phyloP scores from a whole-genome alignment of 2,113 vertebrate species.

The Conger conger region DNA sequence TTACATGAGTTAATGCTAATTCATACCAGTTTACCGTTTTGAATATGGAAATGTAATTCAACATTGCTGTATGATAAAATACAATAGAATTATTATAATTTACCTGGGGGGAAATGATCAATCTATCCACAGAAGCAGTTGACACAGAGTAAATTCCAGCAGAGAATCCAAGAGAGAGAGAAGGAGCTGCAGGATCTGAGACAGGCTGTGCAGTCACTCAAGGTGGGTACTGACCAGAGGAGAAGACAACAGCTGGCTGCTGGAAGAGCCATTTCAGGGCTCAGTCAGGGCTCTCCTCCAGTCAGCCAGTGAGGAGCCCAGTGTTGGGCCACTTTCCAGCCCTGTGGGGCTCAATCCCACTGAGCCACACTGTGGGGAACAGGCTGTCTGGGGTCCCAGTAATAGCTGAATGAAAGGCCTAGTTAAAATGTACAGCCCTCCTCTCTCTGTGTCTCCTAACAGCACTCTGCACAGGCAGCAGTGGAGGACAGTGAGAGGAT shows the following conservation, averaged over 20 bases:
- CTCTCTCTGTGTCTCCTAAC: neutral
- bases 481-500: slow-evolving; percentile 8
- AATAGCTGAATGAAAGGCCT: neutral
- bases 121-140: no score
- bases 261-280: slow-evolving; percentile 16
- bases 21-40: no score
- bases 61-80: no score
- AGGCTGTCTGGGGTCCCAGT: slow-evolving; percentile 6
- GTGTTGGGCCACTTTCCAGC: slow-evolving; percentile 10
- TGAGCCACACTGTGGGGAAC: slow-evolving; percentile 5
- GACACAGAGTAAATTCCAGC: neutral
- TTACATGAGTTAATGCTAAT: no score
- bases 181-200: slow-evolving; percentile 19
- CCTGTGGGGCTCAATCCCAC: slow-evolving; percentile 11
- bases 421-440: neutral
- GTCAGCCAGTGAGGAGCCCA: slow-evolving; percentile 11
- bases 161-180: slow-evolving; percentile 20
- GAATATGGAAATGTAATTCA: no score
- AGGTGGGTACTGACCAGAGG: slow-evolving; percentile 3
- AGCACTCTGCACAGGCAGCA: slow-evolving; percentile 15
- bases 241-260: slow-evolving; percentile 16
- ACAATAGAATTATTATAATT: no score
- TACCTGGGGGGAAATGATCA: no score
- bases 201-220: slow-evolving; percentile 18
- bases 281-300: slow-evolving; percentile 13